Evolutionary conservation across 2,797 vertebrate species (phyloP).

Genomic region (Delichon dasypus): DNA sequence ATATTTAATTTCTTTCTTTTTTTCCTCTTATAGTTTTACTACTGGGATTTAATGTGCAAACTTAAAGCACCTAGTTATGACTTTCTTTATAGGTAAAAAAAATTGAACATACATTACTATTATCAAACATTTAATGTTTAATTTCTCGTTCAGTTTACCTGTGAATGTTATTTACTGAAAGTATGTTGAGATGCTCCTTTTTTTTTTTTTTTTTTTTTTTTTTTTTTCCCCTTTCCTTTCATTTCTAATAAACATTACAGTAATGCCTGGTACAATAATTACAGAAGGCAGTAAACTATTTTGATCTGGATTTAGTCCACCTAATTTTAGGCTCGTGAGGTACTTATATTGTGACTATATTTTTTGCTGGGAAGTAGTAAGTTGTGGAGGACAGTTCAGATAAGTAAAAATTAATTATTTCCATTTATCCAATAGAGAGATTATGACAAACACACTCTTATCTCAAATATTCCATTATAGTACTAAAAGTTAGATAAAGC

Average conservation of each 20-base stretch:
- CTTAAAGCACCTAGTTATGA: background rate
- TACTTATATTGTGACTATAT: background rate
- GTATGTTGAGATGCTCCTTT: background rate
- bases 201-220: accelerated
- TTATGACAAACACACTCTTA: background rate
- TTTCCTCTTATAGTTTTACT: background rate
- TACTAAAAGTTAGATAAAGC: background rate
- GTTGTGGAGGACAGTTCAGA: background rate
- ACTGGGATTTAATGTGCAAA: background rate
- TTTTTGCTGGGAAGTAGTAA: background rate
- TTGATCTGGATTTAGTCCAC: background rate
- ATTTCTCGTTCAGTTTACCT: background rate
- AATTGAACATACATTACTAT: background rate
- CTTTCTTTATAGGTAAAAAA: background rate
- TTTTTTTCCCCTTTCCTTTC: accelerated
- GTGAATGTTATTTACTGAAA: background rate
- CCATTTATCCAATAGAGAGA: background rate
- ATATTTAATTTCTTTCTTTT: background rate
- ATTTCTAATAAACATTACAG: background rate
- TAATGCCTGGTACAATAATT: background rate
- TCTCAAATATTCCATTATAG: background rate
- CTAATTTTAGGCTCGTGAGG: background rate
- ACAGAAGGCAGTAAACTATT: background rate
- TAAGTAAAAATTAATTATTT: background rate
- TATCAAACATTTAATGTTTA: background rate